These are phyloP conservation scores for Cyclopterus lumpus DNA, from an alignment of 2,797 vertebrate genomes.

Conservation along the genomic window DNA sequence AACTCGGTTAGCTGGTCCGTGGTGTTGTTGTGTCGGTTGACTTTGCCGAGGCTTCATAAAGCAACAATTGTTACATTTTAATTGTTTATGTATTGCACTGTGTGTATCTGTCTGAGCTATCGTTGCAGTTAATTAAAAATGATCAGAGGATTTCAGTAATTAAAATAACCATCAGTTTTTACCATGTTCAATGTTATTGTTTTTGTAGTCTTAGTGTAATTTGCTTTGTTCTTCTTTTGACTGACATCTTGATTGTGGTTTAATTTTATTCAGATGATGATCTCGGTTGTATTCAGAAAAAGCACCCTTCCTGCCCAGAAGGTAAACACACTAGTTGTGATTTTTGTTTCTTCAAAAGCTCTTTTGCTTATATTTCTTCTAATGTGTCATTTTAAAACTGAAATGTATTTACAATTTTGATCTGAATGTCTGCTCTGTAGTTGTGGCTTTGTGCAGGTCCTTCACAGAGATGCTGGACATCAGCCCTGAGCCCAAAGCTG, in stretches of 20 bases:
- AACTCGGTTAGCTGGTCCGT: background rate
- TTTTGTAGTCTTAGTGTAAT: background rate
- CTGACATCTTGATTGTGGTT: background rate
- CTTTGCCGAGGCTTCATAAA: background rate
- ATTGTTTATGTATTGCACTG: background rate
- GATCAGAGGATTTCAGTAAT: background rate
- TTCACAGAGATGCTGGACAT: constrained; percentile 54
- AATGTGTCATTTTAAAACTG: background rate
- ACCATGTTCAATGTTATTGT: background rate
- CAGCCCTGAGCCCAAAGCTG: background rate
- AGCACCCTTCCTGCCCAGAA: constrained; percentile 43
- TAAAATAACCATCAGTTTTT: background rate
- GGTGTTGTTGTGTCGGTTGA: background rate
- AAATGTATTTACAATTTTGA: background rate
- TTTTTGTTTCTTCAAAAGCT: background rate
- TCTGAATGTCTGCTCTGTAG: constrained; percentile 22
- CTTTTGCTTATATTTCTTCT: background rate
- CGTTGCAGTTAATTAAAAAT: background rate
- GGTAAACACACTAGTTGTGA: constrained; percentile 41
- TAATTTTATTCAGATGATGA: constrained; percentile 59
- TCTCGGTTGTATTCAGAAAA: constrained; percentile 57
- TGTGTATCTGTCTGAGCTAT: background rate
- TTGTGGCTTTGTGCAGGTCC: constrained; percentile 23
- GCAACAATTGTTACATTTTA: background rate
- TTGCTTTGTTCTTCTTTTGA: background rate